Evolutionary conservation across 1,140 invertebrate species (phyloP), one percentile per base, ranked within the genome.

Genomic region (Bombus fervidus): DNA sequence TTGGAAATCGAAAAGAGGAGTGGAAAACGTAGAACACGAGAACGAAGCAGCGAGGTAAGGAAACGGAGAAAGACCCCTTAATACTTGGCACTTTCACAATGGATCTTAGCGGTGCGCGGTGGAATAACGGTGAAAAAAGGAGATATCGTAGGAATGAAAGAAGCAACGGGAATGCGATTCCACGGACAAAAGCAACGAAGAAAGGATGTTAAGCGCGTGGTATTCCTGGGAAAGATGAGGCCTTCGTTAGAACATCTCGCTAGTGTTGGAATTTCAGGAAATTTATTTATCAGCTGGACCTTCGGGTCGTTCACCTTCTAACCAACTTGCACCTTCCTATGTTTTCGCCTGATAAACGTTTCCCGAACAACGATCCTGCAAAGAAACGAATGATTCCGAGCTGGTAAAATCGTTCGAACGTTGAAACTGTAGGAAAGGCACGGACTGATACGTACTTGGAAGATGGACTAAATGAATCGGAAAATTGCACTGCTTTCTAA

Each of bases 171-270:
- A 43, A 81, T 64, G 57, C 73, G 37, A 84, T 75, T 68, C 28
- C 25, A 8, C 57, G 81, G 22, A 71, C 31, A 81, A 84, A 74
- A 78, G 68, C 31, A 13, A 2, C 25, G 72, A 66, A 53, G 80
- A 85, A n/a, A 66, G 41, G 57, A 87, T 81, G 68, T 87, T 90
- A 64, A 78, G 34, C 68, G 75, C 43, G 31, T 72, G 41, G 72
- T 68, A 69, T 71, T 41, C 28, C 28, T 15, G 31, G n/a, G 78
- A 64, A 78, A 37, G 37, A 66, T 4, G 18, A 31, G 10, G 37
- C 6, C 69, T 73, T 59, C 81, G 18, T 86, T 74, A 74, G 43
- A 68, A 81, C 64, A 69, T 83, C 64, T 34, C 37, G 37, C 47
- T 10, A 13, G 9, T 31, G 53, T 64, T 71, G 31, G 15, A 15